Conservation (phyloP, 2,888 invertebrate species). For the Acrocyrtus sp. region DNA sequence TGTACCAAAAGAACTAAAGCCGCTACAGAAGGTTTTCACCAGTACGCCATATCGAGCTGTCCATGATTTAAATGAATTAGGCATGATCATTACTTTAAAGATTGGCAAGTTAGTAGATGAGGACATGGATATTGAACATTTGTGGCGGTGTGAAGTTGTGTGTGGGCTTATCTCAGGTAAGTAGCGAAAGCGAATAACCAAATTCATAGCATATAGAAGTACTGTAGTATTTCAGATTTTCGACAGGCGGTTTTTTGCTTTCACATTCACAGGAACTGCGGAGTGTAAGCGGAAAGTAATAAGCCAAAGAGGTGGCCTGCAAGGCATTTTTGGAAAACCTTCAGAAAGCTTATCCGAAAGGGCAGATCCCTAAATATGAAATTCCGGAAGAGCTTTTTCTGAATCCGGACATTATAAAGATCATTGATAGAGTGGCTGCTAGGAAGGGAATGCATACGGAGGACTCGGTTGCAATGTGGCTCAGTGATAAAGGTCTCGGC, state of each 20-base stretch:
- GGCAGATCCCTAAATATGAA: slow-evolving; percentile 10
- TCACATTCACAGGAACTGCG: neutral
- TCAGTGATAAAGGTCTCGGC: too few relatives aligned
- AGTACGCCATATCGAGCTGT: slow-evolving; percentile 20
- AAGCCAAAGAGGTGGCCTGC: slow-evolving; percentile 13
- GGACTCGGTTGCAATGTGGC: too few relatives aligned
- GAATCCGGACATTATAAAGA: slow-evolving; percentile 5
- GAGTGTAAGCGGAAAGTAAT: slow-evolving; percentile 4
- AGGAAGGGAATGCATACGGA: too few relatives aligned
- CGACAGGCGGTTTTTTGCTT: too few relatives aligned
- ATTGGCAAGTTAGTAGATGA: neutral
- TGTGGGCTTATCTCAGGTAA: slow-evolving; percentile 14
- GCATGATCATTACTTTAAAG: slow-evolving; percentile 10
- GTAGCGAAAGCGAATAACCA: too few relatives aligned
- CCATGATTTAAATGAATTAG: neutral
- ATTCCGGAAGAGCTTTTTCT: slow-evolving; percentile 5
- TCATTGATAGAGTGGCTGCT: neutral
- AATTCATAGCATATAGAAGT: neutral
- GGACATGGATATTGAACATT: neutral
- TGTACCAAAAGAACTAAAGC: too few relatives aligned
- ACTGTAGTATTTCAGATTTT: too few relatives aligned
- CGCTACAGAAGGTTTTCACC: neutral
- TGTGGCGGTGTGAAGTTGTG: neutral
- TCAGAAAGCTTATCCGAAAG: slow-evolving; percentile 2
- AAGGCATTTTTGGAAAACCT: slow-evolving; percentile 14